Conservation (phyloP, 2,888 invertebrate genomes). For the Quadroppia sp. region DNA sequence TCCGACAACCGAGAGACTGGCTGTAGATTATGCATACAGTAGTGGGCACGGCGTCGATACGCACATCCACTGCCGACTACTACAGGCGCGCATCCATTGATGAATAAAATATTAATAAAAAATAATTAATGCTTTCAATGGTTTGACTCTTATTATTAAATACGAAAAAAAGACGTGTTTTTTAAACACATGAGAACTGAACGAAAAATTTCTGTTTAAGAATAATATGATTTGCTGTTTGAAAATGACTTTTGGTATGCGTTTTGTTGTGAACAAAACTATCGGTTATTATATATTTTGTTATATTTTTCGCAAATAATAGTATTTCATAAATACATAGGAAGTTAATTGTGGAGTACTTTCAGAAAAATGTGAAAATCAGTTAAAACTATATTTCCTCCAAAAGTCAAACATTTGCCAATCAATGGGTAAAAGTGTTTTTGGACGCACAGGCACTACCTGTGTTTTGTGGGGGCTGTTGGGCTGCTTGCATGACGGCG, state of each 20-base stretch:
- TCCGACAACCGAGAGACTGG: not conserved
- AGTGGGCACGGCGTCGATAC: conserved; percentile 22
- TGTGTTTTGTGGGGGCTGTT: not conserved
- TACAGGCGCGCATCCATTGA: not conserved
- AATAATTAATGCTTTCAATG: conserved; percentile 28
- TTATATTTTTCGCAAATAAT: too few species aligned
- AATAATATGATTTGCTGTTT: too few species aligned
- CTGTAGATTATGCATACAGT: conserved; percentile 21
- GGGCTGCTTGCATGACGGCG: not conserved
- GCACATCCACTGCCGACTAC: not conserved
- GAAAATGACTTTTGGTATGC: too few species aligned
- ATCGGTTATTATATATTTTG: too few species aligned
- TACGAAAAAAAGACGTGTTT: not conserved
- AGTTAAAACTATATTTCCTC: conserved; percentile 6
- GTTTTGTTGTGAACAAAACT: too few species aligned
- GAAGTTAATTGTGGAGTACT: conserved; percentile 4
- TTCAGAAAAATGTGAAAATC: not conserved
- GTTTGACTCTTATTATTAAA: conserved; percentile 15
- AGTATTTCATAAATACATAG: not conserved
- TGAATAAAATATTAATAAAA: conserved; percentile 31
- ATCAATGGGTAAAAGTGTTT: not conserved
- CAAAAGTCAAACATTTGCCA: conserved; percentile 11
- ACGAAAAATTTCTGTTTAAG: too few species aligned
- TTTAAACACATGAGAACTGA: too few species aligned
- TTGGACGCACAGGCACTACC: not conserved